Evolutionary conservation across 64 coral and sea anemone genomes (phyloP), one percentile per base, ranked within the genome.

Genomic region (Exaiptasia diaphana): DNA sequence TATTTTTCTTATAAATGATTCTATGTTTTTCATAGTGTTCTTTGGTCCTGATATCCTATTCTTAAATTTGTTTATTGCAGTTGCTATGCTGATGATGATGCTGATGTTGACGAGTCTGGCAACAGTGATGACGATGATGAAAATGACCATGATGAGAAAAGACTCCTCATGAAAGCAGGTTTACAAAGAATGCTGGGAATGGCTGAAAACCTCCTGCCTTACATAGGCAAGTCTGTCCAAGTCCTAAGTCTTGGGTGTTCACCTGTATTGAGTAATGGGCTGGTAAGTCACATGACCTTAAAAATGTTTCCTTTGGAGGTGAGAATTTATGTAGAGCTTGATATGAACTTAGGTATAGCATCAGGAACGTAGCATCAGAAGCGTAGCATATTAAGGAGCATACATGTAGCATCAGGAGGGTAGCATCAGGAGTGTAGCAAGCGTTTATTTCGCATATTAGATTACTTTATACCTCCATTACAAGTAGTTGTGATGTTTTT

Each of bases 191-290:
- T 99, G 33, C n/a, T 99, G 24, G 76, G 75, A 12, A 75, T 99
- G 79, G 85, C 83, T 8, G 78, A 88, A 4, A 92, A 93, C 74
- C 80, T 99, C 28, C 7, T 99, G 1, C 95, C 95, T 58, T 34
- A 68, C 10, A 76, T 99, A 9, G 95, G 90, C 13, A 82, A 87
- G 63, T 74, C 58, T 71, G 95, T 99, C 25, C 50, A 84, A 74
- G 53, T 89, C 23, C 71, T 99, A 18, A 88, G 80, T 30, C 80
- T 99, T 48, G 74, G 85, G 34, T 99, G 95, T 39, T 99, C 89
- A 67, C 85, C 95, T 73, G 68, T 84, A 74, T 79, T 99, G 44
- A 92, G 83, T 21, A 99, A 99, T 89, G 95, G 95, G 57, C 39
- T 99, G 95, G 95, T 99, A 67, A 93, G 95, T 80, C 52, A 21